These are phyloP conservation scores for Ennomos fuscantarius DNA, from an alignment of 2,888 invertebrate genomes.

Conservation along the genomic window DNA sequence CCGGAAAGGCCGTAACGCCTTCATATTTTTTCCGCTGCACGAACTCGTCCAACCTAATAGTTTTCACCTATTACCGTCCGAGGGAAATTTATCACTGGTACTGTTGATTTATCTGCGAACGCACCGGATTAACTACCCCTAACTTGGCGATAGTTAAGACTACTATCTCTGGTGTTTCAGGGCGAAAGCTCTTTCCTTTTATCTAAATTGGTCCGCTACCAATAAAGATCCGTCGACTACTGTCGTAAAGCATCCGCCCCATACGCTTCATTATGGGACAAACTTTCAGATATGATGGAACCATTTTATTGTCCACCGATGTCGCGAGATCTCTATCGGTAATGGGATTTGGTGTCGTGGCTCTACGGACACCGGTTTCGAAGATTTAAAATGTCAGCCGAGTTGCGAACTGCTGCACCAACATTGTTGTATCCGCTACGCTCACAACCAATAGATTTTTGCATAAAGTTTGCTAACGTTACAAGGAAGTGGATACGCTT, in stretches of 20 bases:
- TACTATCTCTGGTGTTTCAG: slow-evolving; percentile 83
- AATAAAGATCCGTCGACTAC: slow-evolving; percentile 83
- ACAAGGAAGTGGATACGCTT: slow-evolving; percentile 38
- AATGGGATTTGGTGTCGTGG: slow-evolving; percentile 72
- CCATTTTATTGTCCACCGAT: slow-evolving; percentile 84
- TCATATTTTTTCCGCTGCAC: slow-evolving; percentile 57
- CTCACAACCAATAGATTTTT: slow-evolving; percentile 39
- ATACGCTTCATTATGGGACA: slow-evolving; percentile 85
- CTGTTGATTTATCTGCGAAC: slow-evolving; percentile 82
- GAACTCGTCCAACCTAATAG: slow-evolving; percentile 79
- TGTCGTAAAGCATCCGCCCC: slow-evolving; percentile 84
- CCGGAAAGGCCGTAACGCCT: slow-evolving; percentile 45
- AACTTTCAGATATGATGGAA: slow-evolving; percentile 85
- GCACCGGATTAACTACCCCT: slow-evolving; percentile 83
- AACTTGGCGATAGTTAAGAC: slow-evolving; percentile 85
- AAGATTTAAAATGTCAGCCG: slow-evolving; percentile 56
- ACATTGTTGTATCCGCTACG: slow-evolving; percentile 45
- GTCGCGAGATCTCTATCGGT: slow-evolving; percentile 83
- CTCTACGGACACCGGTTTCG: slow-evolving; percentile 50
- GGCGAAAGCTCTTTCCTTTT: slow-evolving; percentile 84
- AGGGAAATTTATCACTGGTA: slow-evolving; percentile 79
- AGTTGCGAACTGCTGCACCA: slow-evolving; percentile 53
- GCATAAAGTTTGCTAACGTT: slow-evolving; percentile 49
- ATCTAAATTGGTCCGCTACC: slow-evolving; percentile 85
- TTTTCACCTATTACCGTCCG: slow-evolving; percentile 83